These are phyloP conservation scores for Phalera bucephala DNA, from an alignment of 2,888 invertebrate species.

Conservation along the genomic window DNA sequence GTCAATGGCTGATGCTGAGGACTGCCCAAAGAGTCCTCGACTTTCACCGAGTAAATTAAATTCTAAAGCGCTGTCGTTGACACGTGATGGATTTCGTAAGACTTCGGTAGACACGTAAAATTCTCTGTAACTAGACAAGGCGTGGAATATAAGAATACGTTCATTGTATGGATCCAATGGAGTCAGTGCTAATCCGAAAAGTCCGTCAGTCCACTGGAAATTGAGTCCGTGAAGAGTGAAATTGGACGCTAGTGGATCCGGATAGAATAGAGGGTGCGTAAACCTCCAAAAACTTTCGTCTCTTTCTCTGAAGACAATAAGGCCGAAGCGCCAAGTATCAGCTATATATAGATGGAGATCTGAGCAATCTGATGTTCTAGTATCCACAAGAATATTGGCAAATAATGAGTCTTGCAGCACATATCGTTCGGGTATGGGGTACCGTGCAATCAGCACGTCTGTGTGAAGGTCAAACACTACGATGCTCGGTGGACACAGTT, in stretches of 20 bases:
- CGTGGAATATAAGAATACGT: constrained; percentile 88
- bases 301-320: constrained; percentile 84
- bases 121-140: constrained; percentile 91
- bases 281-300: constrained; percentile 84
- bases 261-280: constrained; percentile 87
- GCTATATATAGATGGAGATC: constrained; percentile 86
- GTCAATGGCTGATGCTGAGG: constrained; percentile 89
- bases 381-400: constrained; percentile 86
- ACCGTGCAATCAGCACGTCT: constrained; percentile 84
- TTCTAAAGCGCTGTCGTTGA: constrained; percentile 54
- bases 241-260: constrained; percentile 88
- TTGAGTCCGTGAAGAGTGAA: constrained; percentile 89
- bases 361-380: constrained; percentile 82
- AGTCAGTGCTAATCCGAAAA: constrained; percentile 89
- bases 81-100: constrained; percentile 81
- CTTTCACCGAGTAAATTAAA: constrained; percentile 71
- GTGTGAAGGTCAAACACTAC: constrained; percentile 87
- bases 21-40: constrained; percentile 85
- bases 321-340: constrained; percentile 87
- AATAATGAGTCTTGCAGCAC: constrained; percentile 87
- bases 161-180: constrained; percentile 78
- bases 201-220: constrained; percentile 92
- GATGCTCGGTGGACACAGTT: constrained; percentile 88
- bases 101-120: constrained; percentile 88
- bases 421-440: constrained; percentile 85